Percentiles rank a stretch among this genome's conserved stretches.
Evolutionary conservation across 2,888 invertebrate genomes (phyloP).

Genomic region (Hyalella azteca): DNA sequence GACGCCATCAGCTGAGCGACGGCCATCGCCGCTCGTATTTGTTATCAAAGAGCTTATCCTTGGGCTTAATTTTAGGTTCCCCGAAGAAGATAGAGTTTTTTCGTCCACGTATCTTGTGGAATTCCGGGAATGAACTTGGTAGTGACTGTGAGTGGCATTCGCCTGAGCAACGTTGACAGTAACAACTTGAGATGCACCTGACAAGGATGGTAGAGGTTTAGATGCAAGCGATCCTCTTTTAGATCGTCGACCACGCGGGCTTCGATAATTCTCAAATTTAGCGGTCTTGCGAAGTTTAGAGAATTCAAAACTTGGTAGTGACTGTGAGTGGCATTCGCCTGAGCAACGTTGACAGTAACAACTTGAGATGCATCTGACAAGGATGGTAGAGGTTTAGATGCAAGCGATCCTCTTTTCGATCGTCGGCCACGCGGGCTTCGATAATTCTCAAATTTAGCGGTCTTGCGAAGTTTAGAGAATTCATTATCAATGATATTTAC

Average conservation of each 20-base stretch:
- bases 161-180: not conserved
- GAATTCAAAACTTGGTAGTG: no score
- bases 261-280: constrained; percentile 28
- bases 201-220: not conserved
- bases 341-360: not conserved
- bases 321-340: no score
- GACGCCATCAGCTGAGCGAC: not conserved
- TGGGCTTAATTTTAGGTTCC: not conserved
- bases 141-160: no score
- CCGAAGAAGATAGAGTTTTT: not conserved
- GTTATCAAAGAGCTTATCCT: not conserved
- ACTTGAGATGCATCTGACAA: not conserved
- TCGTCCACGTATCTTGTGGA: no score
- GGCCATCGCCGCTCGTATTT: not conserved
- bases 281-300: not conserved
- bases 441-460: constrained; percentile 26
- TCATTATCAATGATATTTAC: not conserved
- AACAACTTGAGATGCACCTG: not conserved
- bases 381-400: not conserved
- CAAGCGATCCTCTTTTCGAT: constrained; percentile 15
- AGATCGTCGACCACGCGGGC: constrained; percentile 20
- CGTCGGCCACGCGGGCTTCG: constrained; percentile 22
- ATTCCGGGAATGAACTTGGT: no score
- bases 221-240: constrained; percentile 18
- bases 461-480: not conserved